Evolutionary conservation across 1,140 invertebrate genomes (phyloP), one percentile per base, ranked within the genome.

Genomic region (Caenorhabditis brenneri): DNA sequence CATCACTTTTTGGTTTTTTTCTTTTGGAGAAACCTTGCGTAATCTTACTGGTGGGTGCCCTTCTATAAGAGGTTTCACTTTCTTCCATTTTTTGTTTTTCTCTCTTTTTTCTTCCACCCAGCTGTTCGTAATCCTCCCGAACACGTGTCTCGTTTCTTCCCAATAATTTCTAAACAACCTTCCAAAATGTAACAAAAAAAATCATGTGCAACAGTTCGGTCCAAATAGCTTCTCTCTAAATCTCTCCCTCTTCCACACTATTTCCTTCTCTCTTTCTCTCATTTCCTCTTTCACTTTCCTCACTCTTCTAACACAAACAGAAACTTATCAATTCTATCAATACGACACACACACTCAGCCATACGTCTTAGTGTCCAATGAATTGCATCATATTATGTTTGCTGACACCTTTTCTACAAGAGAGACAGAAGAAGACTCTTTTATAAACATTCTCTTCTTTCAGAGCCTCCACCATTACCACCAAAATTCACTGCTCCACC

Each of bases 371-470:
- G 53, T 27, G 9, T 42, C 53, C 22, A 55, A 55, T 55, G 24
- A 74, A 74, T 74, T 74, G 65, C 65, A 74, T 74, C 65, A 74
- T 74, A 74, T 74, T 74, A 42, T 74, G 65, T 74, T 74, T 74
- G 65, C 65, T 74, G 65, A 74, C 65, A 74, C 65, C 36, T 74
- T 65, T 65, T 42, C 12, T n/a, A n/a, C n/a, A n/a, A n/a, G 53
- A 58, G 27, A 27, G 53, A 58, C 7, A 10, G n/a, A 51, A 29
- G 24, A 22, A 27, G n/a, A 58, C 5, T 9, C 22, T 36, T 31
- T 36, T 65, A 65, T 74, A 39, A 74, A 74, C 65, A 74, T 74
- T 74, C 46, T 29, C 24, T 74, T 65, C 31, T 65, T 74, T 29
- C 36, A 74, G 36, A 74, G 22, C 65, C n/a, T n/a, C n/a, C 36